Evolutionary conservation across 2,797 vertebrate genomes (phyloP).

Genomic region (Lophotriccus pileatus): DNA sequence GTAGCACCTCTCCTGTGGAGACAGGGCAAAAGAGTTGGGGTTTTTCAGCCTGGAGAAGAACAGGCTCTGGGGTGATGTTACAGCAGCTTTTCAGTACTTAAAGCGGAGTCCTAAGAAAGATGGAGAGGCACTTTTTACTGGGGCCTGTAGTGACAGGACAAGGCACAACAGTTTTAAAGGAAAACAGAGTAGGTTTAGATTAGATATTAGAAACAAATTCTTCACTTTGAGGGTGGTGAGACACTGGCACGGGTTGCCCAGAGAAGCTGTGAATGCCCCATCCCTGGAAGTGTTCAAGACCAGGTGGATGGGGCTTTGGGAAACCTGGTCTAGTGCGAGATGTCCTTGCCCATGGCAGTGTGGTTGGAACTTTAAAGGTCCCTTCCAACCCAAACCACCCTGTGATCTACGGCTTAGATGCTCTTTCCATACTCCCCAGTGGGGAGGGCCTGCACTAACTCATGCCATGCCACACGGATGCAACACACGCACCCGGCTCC

Average conservation of each 20-base stretch:
- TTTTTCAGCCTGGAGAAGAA: neutral
- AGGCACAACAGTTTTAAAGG: neutral
- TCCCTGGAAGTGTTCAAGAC: neutral
- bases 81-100: neutral
- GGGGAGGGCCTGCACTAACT: neutral
- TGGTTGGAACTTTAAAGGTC: neutral
- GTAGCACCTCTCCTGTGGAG: neutral
- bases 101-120: neutral
- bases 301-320: neutral
- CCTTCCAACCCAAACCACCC: neutral
- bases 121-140: neutral
- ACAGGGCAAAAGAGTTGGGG: neutral
- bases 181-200: neutral
- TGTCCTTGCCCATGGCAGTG: neutral
- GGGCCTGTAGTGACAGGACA: neutral
- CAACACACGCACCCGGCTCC: neutral
- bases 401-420: neutral
- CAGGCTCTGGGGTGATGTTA: neutral
- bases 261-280: neutral
- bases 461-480: accelerated
- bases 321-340: neutral
- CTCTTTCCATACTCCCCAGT: neutral
- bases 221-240: neutral
- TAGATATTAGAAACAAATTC: neutral
- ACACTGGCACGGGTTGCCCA: neutral